A percentile compares a stretch with the other conserved stretches of the same genome.
phyloP scores from a whole-genome alignment of 2,113 vertebrate genomes.

The Malurus cyaneus region DNA sequence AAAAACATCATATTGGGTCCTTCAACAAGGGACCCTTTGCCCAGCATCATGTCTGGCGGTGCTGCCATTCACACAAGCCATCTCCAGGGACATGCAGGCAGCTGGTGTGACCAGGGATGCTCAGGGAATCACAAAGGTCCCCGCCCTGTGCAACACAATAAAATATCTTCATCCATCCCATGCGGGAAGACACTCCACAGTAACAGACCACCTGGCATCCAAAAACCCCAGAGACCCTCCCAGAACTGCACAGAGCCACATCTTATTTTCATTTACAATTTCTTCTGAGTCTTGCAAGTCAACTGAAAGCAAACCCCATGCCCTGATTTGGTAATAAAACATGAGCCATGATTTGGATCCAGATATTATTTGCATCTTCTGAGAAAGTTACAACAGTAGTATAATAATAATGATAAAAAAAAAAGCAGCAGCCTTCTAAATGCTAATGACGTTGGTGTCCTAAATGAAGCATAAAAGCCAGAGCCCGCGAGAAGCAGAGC shows the following conservation, averaged over 20 bases:
- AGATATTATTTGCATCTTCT: neutral
- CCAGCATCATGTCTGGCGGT: neutral
- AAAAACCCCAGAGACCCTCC: neutral
- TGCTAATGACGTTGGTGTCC: conserved; percentile 1
- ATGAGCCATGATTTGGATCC: neutral
- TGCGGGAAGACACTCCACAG: neutral
- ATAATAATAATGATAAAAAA: neutral
- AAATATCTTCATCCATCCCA: neutral
- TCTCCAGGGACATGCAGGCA: neutral
- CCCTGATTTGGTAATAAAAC: neutral
- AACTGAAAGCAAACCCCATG: neutral
- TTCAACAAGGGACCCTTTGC: neutral
- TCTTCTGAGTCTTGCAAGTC: neutral
- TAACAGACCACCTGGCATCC: neutral
- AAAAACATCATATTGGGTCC: neutral
- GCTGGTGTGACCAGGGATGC: neutral
- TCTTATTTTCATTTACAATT: neutral
- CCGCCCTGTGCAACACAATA: neutral
- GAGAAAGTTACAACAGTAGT: neutral
- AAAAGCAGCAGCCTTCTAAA: neutral
- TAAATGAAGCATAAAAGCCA: conserved; percentile 27
- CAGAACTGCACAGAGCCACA: neutral
- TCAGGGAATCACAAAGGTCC: neutral
- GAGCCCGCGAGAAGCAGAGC: neutral
- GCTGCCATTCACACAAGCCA: neutral